Base-by-base conservation (phyloP, 1,140 invertebrate genomes). In the Platyscapa corneri region DNA sequence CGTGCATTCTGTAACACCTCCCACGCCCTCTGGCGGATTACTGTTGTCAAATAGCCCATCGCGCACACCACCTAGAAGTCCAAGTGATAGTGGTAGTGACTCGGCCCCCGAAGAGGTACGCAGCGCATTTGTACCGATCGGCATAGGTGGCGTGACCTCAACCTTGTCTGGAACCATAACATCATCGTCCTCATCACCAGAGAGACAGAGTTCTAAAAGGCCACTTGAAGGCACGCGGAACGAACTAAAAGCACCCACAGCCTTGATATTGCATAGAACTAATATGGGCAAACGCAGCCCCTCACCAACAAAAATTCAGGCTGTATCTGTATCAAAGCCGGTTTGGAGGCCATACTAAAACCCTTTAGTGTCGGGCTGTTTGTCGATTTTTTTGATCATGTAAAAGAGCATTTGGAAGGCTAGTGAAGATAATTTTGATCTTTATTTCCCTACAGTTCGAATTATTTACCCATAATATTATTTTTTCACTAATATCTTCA, bases 271-370 rank as follows among this genome's bases (percentile, higher is more conserved):
- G 3, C 89, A 90, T 8, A 88, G 87, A 34, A 85, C 84, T n/a
- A 76, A 30, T 8, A 18, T 53, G 8, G 75, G 20, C 0, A 95
- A 92, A 64, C 95, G 91, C 39, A 93, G 90, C 79, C 90, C 92
- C 0, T 89, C 94, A 27, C 95, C 95, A 20, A 96, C 95, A 0
- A 96, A 95, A 89, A 93, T 96, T 60, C 91, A 65, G 23, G 34
- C 94, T 90, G 32, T 92, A 94, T 94, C 94, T 49, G 89, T 94
- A 10, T 92, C 94, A 30, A 96, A 96, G 93, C 94, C 95, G 27
- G 96, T 97, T 20, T 97, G 96, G 96, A 94, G 96, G 89, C 96
- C 96, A 27, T 97, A 97, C 93, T 97, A 94, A 94, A 70, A 53
- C 56, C 39, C 27, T 2, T 5, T 60, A 60, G 23, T 27, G 10